Evolutionary conservation across 2,888 invertebrate species (phyloP), one percentile per base, ranked within the genome.

Genomic region (Andrena minutula): DNA sequence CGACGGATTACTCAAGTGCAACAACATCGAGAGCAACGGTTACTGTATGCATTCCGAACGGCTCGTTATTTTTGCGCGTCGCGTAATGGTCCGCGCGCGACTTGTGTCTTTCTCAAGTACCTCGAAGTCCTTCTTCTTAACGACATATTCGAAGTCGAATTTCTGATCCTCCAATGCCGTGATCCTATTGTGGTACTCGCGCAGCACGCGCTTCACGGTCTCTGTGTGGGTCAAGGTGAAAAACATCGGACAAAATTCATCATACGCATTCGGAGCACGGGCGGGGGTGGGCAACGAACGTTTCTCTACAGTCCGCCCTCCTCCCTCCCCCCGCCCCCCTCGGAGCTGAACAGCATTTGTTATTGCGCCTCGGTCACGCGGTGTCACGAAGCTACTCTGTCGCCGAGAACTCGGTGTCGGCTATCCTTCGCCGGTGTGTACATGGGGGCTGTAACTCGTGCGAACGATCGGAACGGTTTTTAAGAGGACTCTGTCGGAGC

Each of bases 51-150:
- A 49, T 76, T 60, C 69, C 65, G 81, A 77, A 72, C 12, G 79
- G 51, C 85, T 68, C 83, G 80, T 83, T 80, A 85, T 80, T 70
- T 80, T 70, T 74, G 84, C 86, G 75, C 79, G 78, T 69, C 75
- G 69, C 65, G 79, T 79, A 69, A 79, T 53, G 56, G 69, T 75
- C 66, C 60, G n/a, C n/a, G n/a, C 73, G 86, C 58, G 70, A 61
- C 70, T 60, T 60, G 63, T 72, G 66, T 75, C 66, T 82, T 63
- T 76, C 79, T 84, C 89, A 92, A 96, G 96, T 97, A 99, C 99
- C 98, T 99, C 98, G 95, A 97, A 97, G 95, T 99, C 99, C 97
- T 99, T 99, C 96, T 97, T 97, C 95, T 98, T 98, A 95, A 99
- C 99, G 95, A 98, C 96, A 96, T 97, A 97, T 96, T 99, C 99